Evolutionary conservation across 1,140 invertebrate genomes (phyloP).

Genomic region (Phocides pigmalion): DNA sequence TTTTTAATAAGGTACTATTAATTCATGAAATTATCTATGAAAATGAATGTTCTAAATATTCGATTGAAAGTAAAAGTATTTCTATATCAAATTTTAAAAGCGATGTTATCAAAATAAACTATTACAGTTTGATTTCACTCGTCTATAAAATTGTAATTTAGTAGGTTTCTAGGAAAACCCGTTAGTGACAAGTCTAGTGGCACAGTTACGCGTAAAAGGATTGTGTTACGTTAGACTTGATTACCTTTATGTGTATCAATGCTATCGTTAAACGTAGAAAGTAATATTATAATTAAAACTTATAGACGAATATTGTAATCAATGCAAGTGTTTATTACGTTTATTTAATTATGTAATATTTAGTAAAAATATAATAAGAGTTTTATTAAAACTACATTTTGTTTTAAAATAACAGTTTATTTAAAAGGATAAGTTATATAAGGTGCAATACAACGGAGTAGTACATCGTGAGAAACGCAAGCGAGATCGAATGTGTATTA

Average conservation of each 20-base stretch:
- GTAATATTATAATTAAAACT: too few relatives aligned
- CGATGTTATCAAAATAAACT: too few relatives aligned
- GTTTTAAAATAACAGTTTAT: slow-evolving; percentile 17
- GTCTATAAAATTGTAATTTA: not conserved
- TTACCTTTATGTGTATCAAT: slow-evolving; percentile 13
- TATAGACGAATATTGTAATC: too few relatives aligned
- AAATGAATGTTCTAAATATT: too few relatives aligned
- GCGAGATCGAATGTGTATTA: slow-evolving; percentile 33
- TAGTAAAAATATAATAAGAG: not conserved
- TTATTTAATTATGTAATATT: not conserved
- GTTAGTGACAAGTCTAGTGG: slow-evolving; percentile 6
- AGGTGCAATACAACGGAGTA: slow-evolving; percentile 15
- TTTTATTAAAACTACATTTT: slow-evolving; percentile 4
- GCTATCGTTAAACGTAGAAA: not conserved
- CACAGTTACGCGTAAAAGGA: slow-evolving; percentile 20
- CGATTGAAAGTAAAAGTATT: too few relatives aligned
- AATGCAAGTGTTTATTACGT: not conserved
- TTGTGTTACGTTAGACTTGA: slow-evolving; percentile 20
- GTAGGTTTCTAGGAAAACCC: slow-evolving; percentile 22
- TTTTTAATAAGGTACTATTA: too few relatives aligned
- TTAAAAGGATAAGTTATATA: slow-evolving; percentile 16
- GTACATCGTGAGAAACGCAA: slow-evolving; percentile 39
- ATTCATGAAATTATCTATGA: too few relatives aligned
- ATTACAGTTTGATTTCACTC: not conserved
- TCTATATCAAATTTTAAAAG: not conserved